phyloP scores from a whole-genome alignment of 1,140 invertebrate species.

The Leptonema lineaticorne region DNA sequence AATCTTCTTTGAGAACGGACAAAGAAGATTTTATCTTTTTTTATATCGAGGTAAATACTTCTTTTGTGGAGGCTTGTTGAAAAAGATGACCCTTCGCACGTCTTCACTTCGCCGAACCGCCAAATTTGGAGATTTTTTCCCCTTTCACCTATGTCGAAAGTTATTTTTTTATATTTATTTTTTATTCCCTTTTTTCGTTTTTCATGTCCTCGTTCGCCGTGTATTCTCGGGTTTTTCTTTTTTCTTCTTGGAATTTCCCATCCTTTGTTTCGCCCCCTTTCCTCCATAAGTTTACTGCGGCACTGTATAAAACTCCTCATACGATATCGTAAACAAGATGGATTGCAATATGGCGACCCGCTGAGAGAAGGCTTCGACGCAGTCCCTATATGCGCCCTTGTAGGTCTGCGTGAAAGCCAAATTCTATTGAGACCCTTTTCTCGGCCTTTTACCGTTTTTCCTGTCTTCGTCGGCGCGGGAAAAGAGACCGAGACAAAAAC shows the following conservation, averaged over 20 bases:
- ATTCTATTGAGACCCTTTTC: slow-evolving; percentile 35
- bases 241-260: neutral
- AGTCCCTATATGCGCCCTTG: slow-evolving; percentile 3
- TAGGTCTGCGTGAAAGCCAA: slow-evolving; percentile 13
- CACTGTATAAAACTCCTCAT: slow-evolving; percentile 30
- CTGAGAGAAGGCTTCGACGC: slow-evolving; percentile 10
- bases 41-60: slow-evolving; percentile 6
- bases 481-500: slow-evolving; percentile 16
- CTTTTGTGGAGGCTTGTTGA: slow-evolving; percentile 11
- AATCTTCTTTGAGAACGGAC: slow-evolving; percentile 13
- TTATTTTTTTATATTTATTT: neutral
- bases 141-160: slow-evolving; percentile 15
- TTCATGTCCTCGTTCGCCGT: too few species aligned
- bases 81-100: slow-evolving; percentile 19
- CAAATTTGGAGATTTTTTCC: slow-evolving; percentile 4
- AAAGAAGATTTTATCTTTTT: slow-evolving; percentile 15
- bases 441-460: slow-evolving; percentile 23
- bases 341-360: slow-evolving; percentile 32
- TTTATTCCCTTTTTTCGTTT: neutral
- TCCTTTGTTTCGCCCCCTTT: slow-evolving; percentile 2
- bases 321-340: slow-evolving; percentile 37
- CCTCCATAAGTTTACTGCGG: slow-evolving; percentile 25
- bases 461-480: slow-evolving; percentile 1
- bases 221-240: too few species aligned
- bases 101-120: slow-evolving; percentile 9